Percentiles rank a stretch among this genome's conserved stretches.
Conservation (phyloP, 2,113 vertebrate species). For the Macheiramphus alcinus region DNA sequence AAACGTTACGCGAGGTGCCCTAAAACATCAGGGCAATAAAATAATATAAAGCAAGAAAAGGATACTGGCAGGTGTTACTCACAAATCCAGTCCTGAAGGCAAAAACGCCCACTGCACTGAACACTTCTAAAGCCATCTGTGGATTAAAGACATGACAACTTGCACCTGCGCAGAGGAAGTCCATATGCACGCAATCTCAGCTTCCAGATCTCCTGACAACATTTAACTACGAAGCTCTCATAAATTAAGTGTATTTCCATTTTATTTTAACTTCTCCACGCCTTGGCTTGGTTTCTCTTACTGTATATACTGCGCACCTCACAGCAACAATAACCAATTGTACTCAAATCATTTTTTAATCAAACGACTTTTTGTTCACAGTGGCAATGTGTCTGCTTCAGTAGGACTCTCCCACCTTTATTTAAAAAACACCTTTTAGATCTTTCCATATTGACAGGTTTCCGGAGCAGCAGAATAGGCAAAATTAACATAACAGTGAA, state of each 20-base stretch:
- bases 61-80: neutral
- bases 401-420: neutral
- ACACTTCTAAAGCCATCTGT: neutral
- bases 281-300: neutral
- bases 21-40: neutral
- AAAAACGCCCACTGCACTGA: neutral
- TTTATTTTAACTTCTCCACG: neutral
- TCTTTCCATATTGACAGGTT: neutral
- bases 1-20: rapidly evolving
- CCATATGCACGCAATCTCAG: rapidly evolving
- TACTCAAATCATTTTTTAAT: neutral
- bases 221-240: neutral
- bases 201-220: neutral
- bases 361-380: neutral
- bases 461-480: neutral
- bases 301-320: neutral
- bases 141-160: neutral
- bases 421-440: neutral
- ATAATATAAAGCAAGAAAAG: neutral
- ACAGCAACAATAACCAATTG: neutral
- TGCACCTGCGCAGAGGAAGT: neutral
- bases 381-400: neutral
- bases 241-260: neutral
- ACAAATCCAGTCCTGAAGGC: neutral
- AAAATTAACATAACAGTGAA: neutral